Evolutionary conservation across 2,888 invertebrate genomes (phyloP), one percentile per base, ranked within the genome.

Genomic region (Argyra leucocephala): DNA sequence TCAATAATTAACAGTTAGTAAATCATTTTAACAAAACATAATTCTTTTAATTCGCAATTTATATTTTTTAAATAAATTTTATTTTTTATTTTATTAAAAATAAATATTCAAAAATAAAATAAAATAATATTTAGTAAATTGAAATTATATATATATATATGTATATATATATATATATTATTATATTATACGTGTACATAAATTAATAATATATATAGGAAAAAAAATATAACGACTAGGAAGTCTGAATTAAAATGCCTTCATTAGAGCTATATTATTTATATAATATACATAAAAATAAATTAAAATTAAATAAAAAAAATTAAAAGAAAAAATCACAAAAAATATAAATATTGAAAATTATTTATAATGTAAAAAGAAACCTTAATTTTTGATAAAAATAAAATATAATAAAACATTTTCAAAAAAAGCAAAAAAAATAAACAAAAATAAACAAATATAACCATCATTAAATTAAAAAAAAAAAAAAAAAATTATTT

Each of bases 161-260:
- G 21, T 24, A 18, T 10, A 61, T 31, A n/a, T 31, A 65, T 23
- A 61, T 26, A 31, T 37, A 64, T 57, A 57, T 64, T 3, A 57
- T 15, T 24, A 64, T 24, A 6, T 6, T 15, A 37, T 37, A 37
- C 15, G 10, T 37, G 37, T 37, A 37, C 12, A 64, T 23, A 22
- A 24, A 62, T 61, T 57, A 57, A 22, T 26, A 60, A 31, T 9
- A 64, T 65, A 21, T 48, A 58, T 48, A 24, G n/a, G n/a, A 48
- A 65, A 61, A 22, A 59, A 63, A 63, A 36, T 61, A 63, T 57
- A 63, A 66, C 71, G 69, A 73, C 70, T 71, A 69, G 70, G 69
- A 72, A 71, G 71, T 70, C 71, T 69, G 72, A 69, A 67, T 70
- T 69, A 70, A 72, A 71, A 71, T 72, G 69, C 70, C 72, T 73